Evolutionary conservation across 1,140 invertebrate genomes (phyloP).

Genomic region (Marisa cornuarietis): DNA sequence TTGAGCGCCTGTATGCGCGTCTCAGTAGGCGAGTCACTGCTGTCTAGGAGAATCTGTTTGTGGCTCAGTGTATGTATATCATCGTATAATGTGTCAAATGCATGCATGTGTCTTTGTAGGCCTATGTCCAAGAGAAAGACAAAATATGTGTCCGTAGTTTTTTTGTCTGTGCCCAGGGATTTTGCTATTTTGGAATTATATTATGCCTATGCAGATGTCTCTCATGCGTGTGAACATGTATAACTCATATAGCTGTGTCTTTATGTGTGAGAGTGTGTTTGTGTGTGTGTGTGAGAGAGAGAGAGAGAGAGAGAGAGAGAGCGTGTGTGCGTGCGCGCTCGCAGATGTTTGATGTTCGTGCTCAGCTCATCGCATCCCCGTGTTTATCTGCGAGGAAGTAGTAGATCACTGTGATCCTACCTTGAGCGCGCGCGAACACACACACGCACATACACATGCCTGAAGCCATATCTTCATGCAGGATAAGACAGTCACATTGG

Average conservation of each 20-base stretch:
- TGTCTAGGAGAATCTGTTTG: background rate
- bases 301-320: too few species aligned
- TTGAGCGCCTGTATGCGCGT: slow-evolving; percentile 7
- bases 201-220: too few species aligned
- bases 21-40: background rate
- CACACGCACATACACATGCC: background rate
- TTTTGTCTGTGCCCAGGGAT: background rate
- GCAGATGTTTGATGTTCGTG: background rate
- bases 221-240: too few species aligned
- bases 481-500: background rate
- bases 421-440: background rate
- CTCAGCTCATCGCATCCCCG: background rate
- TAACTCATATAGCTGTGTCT: too few species aligned
- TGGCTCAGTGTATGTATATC: background rate
- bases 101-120: slow-evolving; percentile 9
- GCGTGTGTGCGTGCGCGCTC: too few species aligned
- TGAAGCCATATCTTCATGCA: background rate
- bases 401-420: too few species aligned
- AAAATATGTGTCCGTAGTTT: background rate
- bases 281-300: too few species aligned
- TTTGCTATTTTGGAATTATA: background rate
- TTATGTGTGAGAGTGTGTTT: too few species aligned
- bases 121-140: background rate
- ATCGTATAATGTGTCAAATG: slow-evolving; percentile 9
- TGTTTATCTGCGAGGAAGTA: background rate